These are phyloP conservation scores for Vombatus ursinus DNA, from an alignment of 2,113 vertebrate genomes.

Conservation along the genomic window DNA sequence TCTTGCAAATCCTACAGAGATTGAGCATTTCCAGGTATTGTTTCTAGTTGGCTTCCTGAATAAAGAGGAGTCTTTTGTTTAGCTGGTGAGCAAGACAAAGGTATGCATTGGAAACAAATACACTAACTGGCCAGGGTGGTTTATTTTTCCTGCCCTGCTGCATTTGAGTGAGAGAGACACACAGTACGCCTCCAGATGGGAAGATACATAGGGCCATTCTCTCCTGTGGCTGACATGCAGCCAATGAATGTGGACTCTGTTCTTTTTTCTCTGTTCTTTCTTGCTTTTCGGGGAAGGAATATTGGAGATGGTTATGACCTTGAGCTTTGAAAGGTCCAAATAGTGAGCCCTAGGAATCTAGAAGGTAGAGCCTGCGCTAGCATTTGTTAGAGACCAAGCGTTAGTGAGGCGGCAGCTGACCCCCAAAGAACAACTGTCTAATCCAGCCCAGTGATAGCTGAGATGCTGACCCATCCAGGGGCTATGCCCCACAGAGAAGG, in stretches of 20 bases:
- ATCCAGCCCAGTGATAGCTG: neutral
- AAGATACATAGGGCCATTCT: neutral
- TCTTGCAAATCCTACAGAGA: neutral
- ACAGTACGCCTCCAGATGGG: neutral
- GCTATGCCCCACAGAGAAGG: neutral
- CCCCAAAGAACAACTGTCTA: neutral
- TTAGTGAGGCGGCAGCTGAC: neutral
- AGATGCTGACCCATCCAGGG: neutral
- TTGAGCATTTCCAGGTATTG: neutral
- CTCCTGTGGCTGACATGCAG: neutral
- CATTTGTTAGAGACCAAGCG: neutral
- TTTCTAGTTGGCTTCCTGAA: neutral
- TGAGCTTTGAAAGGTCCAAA: neutral
- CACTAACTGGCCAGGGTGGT: neutral
- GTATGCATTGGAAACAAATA: neutral
- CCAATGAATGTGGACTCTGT: neutral
- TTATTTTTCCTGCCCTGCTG: neutral
- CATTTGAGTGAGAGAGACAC: neutral
- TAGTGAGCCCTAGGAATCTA: neutral
- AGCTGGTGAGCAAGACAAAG: neutral
- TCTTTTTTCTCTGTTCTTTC: neutral
- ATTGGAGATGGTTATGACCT: neutral
- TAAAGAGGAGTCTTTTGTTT: neutral
- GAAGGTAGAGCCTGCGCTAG: neutral
- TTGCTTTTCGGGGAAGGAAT: neutral